A percentile compares a stretch with the other conserved stretches of the same genome.
phyloP scores from a whole-genome alignment of 2,797 vertebrate genomes.

The Poecilia wingei region DNA sequence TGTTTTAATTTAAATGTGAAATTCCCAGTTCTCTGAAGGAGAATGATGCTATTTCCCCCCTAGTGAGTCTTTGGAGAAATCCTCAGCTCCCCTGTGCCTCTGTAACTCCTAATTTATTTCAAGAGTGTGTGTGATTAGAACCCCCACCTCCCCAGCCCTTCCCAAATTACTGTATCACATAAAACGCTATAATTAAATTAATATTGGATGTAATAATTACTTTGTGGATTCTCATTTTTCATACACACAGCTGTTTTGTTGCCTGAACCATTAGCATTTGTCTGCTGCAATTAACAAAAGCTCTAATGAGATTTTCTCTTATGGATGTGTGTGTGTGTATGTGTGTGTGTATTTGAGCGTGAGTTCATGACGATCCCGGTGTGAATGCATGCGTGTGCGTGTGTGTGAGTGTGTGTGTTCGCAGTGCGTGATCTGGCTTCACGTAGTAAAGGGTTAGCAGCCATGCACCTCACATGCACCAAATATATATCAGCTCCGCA shows the following conservation, averaged over 20 bases:
- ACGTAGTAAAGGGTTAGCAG: constrained; percentile 48
- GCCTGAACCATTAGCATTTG: constrained; percentile 89
- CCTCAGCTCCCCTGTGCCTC: constrained; percentile 70
- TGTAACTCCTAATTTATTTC: constrained; percentile 81
- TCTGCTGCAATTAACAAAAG: constrained; percentile 91
- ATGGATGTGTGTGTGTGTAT: constrained; percentile 74
- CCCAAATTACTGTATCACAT: constrained; percentile 81
- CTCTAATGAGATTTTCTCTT: constrained; percentile 91
- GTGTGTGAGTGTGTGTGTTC: constrained; percentile 34
- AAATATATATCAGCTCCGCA: constrained; percentile 73
- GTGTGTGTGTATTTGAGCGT: constrained; percentile 64
- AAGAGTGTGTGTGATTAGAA: constrained; percentile 80
- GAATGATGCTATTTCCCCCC: constrained; percentile 71
- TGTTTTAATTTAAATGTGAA: constrained; percentile 75
- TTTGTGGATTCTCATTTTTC: constrained; percentile 86
- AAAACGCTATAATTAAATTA: constrained; percentile 87
- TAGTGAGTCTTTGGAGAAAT: constrained; percentile 73
- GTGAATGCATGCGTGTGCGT: constrained; percentile 63
- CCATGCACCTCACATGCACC: constrained; percentile 54
- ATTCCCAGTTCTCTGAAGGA: constrained; percentile 67
- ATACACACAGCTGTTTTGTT: constrained; percentile 86
- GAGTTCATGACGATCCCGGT: constrained; percentile 40
- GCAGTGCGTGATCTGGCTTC: constrained; percentile 55
- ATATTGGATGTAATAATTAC: constrained; percentile 89
- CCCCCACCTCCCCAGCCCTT: constrained; percentile 65